These are phyloP conservation scores for Theretra japonica DNA, from an alignment of 2,888 invertebrate species.

Conservation along the genomic window DNA sequence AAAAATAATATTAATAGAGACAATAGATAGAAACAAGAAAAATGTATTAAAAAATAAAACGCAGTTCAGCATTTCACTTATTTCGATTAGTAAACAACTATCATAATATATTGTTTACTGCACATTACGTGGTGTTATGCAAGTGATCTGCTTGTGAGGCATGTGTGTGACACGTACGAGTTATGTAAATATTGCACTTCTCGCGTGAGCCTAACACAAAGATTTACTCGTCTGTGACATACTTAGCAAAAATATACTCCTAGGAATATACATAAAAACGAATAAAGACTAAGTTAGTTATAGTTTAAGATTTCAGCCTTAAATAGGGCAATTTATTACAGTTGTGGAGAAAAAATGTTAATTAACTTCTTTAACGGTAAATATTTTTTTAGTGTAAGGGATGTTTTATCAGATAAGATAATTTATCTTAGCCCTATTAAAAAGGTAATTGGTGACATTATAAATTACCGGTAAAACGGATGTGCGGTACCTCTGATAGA, in stretches of 20 bases:
- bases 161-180: slow-evolving; percentile 18
- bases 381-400: background rate
- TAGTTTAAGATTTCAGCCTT: too few species aligned
- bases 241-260: background rate
- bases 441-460: slow-evolving; percentile 1
- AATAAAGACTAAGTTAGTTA: too few species aligned
- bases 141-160: slow-evolving; percentile 13
- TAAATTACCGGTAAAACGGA: slow-evolving; percentile 2
- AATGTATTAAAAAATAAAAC: too few species aligned
- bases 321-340: too few species aligned
- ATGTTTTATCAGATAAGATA: background rate
- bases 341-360: background rate
- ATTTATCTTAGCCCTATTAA: background rate
- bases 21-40: too few species aligned
- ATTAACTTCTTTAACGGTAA: background rate
- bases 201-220: slow-evolving; percentile 18
- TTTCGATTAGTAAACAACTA: slow-evolving; percentile 7
- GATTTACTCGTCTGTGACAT: slow-evolving; percentile 14
- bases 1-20: too few species aligned
- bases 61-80: too few species aligned
- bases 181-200: slow-evolving; percentile 35
- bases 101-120: background rate
- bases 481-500: background rate
- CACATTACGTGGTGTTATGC: background rate
- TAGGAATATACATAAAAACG: too few species aligned